Conservation (phyloP, 35 echinoderm and acorn worm genomes). For the Ophiothrix spiculata region DNA sequence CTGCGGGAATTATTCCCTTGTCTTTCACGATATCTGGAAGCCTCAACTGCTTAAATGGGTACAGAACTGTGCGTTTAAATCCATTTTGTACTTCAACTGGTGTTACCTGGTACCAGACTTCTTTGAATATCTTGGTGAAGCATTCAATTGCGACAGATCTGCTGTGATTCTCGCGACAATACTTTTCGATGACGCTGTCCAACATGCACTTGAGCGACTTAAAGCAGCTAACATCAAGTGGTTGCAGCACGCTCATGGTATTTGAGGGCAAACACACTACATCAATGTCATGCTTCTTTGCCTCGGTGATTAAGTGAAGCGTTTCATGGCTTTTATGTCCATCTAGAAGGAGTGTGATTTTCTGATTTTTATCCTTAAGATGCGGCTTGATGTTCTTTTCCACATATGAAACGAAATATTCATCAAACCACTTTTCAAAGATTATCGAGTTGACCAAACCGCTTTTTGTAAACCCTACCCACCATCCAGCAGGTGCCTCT, state of each 20-base stretch:
- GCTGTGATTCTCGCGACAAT: background rate
- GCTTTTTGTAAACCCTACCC: background rate
- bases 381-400: background rate
- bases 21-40: background rate
- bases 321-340: background rate
- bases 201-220: background rate
- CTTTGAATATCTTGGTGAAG: background rate
- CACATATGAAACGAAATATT: background rate
- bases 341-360: background rate
- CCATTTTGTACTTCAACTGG: background rate
- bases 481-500: background rate
- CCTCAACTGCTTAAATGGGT: background rate
- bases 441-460: background rate
- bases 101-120: background rate
- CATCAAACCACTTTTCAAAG: background rate
- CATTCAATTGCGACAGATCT: background rate
- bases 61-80: background rate
- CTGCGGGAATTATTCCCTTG: background rate
- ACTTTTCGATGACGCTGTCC: background rate
- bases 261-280: background rate
- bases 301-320: background rate
- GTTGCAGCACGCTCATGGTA: background rate
- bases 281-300: background rate
- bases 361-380: background rate
- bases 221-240: background rate